phyloP scores from a whole-genome alignment of 2,797 vertebrate species.

The Sebastes goodei region DNA sequence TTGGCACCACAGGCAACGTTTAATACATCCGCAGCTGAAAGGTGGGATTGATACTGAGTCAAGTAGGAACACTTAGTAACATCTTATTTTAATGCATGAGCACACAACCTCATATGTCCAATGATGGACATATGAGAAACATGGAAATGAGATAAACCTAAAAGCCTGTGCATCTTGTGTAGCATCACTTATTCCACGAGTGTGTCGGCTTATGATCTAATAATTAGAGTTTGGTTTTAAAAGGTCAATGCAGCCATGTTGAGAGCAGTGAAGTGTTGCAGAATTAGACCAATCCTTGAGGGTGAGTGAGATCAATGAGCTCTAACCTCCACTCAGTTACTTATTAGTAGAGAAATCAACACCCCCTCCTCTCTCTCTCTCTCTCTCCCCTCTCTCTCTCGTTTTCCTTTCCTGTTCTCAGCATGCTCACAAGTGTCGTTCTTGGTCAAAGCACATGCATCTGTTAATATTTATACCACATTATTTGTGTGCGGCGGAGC shows the following conservation, averaged over 20 bases:
- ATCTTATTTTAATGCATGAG: background rate
- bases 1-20: background rate
- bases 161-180: background rate
- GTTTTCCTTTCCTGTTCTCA: background rate
- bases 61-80: background rate
- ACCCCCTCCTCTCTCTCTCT: background rate
- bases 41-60: background rate
- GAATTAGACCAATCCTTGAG: slow-evolving; percentile 26
- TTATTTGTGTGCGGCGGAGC: slow-evolving; percentile 35
- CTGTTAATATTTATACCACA: slow-evolving; percentile 49
- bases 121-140: no score
- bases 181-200: background rate
- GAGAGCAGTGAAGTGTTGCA: slow-evolving; percentile 6
- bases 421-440: background rate
- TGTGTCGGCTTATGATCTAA: background rate
- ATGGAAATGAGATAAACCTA: background rate
- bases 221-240: slow-evolving; percentile 8
- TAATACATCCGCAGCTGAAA: background rate
- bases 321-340: slow-evolving; percentile 57
- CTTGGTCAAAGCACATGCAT: slow-evolving; percentile 1
- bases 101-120: background rate
- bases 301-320: slow-evolving; percentile 50
- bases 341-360: slow-evolving; percentile 65
- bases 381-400: background rate
- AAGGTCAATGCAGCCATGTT: slow-evolving; percentile 27